Base-by-base conservation (phyloP, 2,888 invertebrate genomes). In the Nephrotoma guestfalica region DNA sequence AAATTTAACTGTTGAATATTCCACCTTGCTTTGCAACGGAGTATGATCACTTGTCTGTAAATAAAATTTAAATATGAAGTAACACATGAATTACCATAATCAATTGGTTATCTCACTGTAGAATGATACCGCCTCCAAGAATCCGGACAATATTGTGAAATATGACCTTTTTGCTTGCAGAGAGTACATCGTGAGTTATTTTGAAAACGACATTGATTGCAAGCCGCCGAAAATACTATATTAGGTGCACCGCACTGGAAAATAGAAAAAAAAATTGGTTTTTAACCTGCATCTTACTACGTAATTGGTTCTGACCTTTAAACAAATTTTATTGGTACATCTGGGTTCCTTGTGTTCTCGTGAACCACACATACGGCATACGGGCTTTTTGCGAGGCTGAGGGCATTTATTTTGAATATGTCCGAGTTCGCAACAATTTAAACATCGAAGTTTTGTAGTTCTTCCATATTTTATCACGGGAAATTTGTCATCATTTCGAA, bases 111-210 rank as follows among this genome's bases (percentile, higher is more conserved):
- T 4, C 90, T 92, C 92, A 94, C 96, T 88, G 95, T 96, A 88
- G 94, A 93, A 90, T 95, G 95, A 91, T 95, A 96, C 87, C 95
- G 93, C 86, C 96, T 93, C 96, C 96, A 96, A 83, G 94, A 91
- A 90, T 96, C 96, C 0, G 96, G 96, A 89, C 96, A 96, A 89
- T 92, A 91, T 40, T 92, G 91, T 85, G 92, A 89, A 9, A 92
- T 92, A 89, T 96, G 96, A 0, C 96, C 96, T 41, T 89, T 89
- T 88, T 94, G 93, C 86, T 93, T 93, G 90, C 96, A 96, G 89
- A 94, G 92, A 7, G 90, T 91, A 89, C 96, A 96, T 6, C 90
- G 89, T 2, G 90, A 87, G 7, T 89, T 89, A 86, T 89, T 89
- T 87, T 90, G 89, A 87, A 89, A 90, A 85, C 92, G 92, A 89